These are phyloP conservation scores for Lepidocyrtoides sp. DNA, from an alignment of 2,888 invertebrate genomes.

Conservation along the genomic window DNA sequence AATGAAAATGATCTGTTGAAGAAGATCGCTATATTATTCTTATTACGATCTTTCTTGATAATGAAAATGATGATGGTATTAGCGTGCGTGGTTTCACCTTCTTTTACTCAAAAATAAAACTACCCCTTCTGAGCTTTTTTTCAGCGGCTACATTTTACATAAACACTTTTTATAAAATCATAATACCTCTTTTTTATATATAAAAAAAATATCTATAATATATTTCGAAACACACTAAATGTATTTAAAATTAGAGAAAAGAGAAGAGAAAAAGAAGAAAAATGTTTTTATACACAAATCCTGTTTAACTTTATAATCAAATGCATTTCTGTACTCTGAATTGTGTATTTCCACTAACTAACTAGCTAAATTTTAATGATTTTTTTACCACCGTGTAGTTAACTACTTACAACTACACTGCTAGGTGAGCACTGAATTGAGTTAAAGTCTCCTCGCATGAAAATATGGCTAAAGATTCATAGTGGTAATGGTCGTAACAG, in stretches of 20 bases:
- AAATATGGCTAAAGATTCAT: constrained; percentile 26
- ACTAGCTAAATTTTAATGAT: neutral
- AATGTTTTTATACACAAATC: constrained; percentile 36
- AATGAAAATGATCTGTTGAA: constrained; percentile 52
- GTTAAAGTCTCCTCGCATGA: constrained; percentile 56
- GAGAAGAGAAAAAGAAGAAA: neutral
- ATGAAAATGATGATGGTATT: constrained; percentile 31
- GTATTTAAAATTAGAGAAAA: no score
- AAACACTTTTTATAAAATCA: neutral
- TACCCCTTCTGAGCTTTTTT: constrained; percentile 34
- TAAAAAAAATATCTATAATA: no score
- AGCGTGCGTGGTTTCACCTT: constrained; percentile 57
- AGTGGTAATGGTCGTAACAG: no score
- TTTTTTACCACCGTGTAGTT: constrained; percentile 31
- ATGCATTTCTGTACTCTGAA: constrained; percentile 15
- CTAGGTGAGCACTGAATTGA: constrained; percentile 63
- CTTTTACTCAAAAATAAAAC: constrained; percentile 6
- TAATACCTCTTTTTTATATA: neutral
- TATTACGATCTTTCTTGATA: constrained; percentile 1
- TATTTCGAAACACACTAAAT: no score
- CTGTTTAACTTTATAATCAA: neutral
- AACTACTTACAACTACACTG: constrained; percentile 71
- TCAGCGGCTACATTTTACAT: constrained; percentile 39
- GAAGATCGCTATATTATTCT: constrained; percentile 30
- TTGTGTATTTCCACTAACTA: constrained; percentile 1